These are phyloP conservation scores for Hemibagrus wyckioides DNA, from an alignment of 2,113 vertebrate genomes.

Conservation along the genomic window DNA sequence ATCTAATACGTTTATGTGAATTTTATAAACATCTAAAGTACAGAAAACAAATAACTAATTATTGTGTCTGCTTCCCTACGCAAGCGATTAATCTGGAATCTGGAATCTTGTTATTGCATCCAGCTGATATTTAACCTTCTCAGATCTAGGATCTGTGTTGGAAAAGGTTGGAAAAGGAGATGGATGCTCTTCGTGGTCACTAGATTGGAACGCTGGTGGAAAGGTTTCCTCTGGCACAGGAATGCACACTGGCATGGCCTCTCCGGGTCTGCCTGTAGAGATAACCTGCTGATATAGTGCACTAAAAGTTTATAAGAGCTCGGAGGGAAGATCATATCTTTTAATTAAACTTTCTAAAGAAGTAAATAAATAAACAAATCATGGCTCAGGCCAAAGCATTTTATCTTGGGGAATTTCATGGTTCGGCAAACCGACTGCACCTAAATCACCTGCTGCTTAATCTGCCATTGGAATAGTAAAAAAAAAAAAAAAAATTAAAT, in stretches of 20 bases:
- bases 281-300: slow-evolving; percentile 52
- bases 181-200: slow-evolving; percentile 31
- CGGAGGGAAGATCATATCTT: slow-evolving; percentile 53
- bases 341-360: slow-evolving; percentile 55
- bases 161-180: neutral
- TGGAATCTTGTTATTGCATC: neutral
- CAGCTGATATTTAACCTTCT: neutral
- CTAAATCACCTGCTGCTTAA: slow-evolving; percentile 47
- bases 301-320: slow-evolving; percentile 54
- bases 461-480: slow-evolving; percentile 17
- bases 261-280: slow-evolving; percentile 29
- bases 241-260: slow-evolving; percentile 34
- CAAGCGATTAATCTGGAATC: neutral
- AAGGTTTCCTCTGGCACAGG: slow-evolving; percentile 24
- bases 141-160: slow-evolving; percentile 12
- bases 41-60: neutral
- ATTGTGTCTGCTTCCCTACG: neutral
- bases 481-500: neutral
- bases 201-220: slow-evolving; percentile 31
- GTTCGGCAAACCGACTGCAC: slow-evolving; percentile 35
- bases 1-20: neutral
- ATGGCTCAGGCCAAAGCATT: slow-evolving; percentile 41
- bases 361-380: slow-evolving; percentile 58
- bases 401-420: slow-evolving; percentile 53
- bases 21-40: neutral